Conservation (phyloP, 2,113 vertebrate genomes). For the Chionis minor region DNA sequence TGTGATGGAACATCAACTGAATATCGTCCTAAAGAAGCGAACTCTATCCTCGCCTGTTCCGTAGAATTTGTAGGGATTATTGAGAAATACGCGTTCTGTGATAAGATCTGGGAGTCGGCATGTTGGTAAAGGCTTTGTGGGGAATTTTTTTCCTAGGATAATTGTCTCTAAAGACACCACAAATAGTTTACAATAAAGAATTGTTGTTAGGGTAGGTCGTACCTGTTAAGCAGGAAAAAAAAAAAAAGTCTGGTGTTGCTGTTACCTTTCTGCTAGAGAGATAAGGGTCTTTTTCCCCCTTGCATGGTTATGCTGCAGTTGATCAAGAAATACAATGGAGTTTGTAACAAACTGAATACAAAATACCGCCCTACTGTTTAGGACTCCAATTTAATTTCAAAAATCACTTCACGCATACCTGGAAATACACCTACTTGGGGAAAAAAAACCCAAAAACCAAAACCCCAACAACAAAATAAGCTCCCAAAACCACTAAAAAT, state of each 20-base stretch:
- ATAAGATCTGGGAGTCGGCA: fast-evolving
- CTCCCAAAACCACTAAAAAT: too few relatives aligned
- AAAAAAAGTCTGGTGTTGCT: background rate
- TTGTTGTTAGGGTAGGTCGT: background rate
- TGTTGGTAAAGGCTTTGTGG: background rate
- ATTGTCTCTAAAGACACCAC: background rate
- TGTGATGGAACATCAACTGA: background rate
- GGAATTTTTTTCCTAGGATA: background rate
- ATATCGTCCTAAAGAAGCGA: background rate
- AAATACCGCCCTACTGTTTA: background rate
- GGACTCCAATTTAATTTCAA: background rate
- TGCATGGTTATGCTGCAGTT: background rate
- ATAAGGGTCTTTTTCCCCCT: background rate
- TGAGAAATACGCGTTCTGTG: background rate
- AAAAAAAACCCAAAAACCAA: too few relatives aligned
- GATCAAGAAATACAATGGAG: background rate
- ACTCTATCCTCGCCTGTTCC: fast-evolving
- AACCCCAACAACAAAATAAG: too few relatives aligned
- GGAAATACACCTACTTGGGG: fast-evolving
- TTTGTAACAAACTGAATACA: background rate
- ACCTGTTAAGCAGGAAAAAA: background rate
- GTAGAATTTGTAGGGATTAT: background rate
- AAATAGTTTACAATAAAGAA: background rate
- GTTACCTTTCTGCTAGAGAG: background rate
- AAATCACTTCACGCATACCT: background rate